phyloP scores from a whole-genome alignment of 2,888 invertebrate species.

The Vandiemenella viatica region DNA sequence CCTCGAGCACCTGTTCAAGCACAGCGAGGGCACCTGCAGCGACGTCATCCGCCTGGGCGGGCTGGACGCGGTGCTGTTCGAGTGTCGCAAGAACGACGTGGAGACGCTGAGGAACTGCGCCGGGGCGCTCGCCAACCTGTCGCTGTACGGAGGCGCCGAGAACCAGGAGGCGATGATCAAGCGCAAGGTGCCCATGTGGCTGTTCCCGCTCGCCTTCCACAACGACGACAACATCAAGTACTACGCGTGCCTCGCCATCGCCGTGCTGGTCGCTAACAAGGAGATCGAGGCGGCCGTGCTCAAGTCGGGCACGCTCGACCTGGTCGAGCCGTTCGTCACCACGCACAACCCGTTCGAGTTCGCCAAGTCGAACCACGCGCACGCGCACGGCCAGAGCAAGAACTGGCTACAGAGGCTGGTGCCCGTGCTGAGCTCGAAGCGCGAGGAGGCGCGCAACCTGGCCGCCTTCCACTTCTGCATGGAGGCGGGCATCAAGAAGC shows the following conservation, averaged over 20 bases:
- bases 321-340: conserved; percentile 93
- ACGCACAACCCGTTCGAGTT: conserved; percentile 90
- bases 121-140: conserved; percentile 88
- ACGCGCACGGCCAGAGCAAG: conserved; percentile 90
- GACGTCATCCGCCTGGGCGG: conserved; percentile 86
- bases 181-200: conserved; percentile 86
- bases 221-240: conserved; percentile 94
- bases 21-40: conserved; percentile 89
- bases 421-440: conserved; percentile 83
- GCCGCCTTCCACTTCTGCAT: conserved; percentile 98
- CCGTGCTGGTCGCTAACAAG: conserved; percentile 89
- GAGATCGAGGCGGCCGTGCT: conserved; percentile 94
- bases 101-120: conserved; percentile 91
- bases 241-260: conserved; percentile 95
- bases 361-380: conserved; percentile 78
- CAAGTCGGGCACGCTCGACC: conserved; percentile 88
- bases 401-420: conserved; percentile 87
- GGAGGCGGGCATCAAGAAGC: conserved; percentile 96
- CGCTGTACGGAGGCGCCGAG: conserved; percentile 90
- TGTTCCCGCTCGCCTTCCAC: conserved; percentile 93
- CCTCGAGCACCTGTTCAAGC: conserved; percentile 86
- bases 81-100: conserved; percentile 83
- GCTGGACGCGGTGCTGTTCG: conserved; percentile 84
- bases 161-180: conserved; percentile 97
- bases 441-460: conserved; percentile 89